These are phyloP conservation scores for Palythoa grandiflora DNA, from an alignment of 92 coral and sea anemone genomes.

Conservation along the genomic window DNA sequence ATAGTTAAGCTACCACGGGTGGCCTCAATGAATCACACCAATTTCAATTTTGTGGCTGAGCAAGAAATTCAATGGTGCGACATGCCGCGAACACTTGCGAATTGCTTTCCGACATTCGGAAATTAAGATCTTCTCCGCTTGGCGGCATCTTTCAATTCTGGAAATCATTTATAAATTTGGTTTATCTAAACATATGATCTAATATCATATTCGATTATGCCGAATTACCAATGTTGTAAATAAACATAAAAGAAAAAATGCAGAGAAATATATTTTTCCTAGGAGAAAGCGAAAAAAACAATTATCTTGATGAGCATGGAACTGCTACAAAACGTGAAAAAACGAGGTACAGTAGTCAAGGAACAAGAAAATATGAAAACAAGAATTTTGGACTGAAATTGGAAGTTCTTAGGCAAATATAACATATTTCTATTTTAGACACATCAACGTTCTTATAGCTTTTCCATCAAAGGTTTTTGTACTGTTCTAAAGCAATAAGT, in stretches of 20 bases:
- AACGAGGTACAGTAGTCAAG: neutral
- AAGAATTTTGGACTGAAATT: neutral
- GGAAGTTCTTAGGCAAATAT: too few species aligned
- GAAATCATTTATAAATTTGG: neutral
- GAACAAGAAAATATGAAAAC: neutral
- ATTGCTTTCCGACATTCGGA: conserved; percentile 34
- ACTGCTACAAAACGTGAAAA: neutral
- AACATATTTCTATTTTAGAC: too few species aligned
- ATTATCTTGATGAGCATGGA: neutral
- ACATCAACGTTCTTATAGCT: too few species aligned
- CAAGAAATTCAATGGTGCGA: neutral
- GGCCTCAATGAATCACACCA: neutral
- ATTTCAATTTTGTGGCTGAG: neutral
- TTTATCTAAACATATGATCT: neutral
- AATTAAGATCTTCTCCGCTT: conserved; percentile 12
- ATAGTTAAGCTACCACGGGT: conserved; percentile 18
- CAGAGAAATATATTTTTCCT: neutral
- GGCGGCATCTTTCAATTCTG: neutral
- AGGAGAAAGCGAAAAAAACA: neutral
- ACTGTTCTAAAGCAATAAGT: too few species aligned
- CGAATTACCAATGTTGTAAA: neutral
- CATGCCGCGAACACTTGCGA: conserved; percentile 8
- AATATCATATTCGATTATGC: too few species aligned
- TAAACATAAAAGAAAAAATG: neutral
- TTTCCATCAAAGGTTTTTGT: too few species aligned